Evolutionary conservation across 2,888 invertebrate species (phyloP), one percentile per base, ranked within the genome.

Genomic region (Drosophila macrospina): DNA sequence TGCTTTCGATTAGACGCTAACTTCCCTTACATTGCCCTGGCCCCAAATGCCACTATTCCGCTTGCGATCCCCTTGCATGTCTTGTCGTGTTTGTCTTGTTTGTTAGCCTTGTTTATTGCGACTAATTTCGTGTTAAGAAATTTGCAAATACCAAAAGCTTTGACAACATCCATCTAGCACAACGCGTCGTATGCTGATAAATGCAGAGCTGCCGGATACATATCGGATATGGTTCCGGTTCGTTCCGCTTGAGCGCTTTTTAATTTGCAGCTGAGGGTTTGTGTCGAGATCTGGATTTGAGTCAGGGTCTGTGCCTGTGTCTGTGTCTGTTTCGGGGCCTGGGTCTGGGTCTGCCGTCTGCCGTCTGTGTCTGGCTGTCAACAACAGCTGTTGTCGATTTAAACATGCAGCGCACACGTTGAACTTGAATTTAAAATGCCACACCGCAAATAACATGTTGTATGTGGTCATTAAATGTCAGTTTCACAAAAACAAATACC

Each of bases 51-150:
- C 36, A n/a, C n/a, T n/a, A n/a, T n/a, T n/a, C n/a, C n/a, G n/a
- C n/a, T n/a, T n/a, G n/a, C n/a, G n/a, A n/a, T n/a, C n/a, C n/a
- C n/a, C n/a, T n/a, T 28, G 10, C n/a, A n/a, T n/a, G n/a, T n/a
- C 54, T 42, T 45, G 30, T n/a, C 24, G 30, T 41, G 54, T 50
- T 69, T 47, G 51, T 20, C 68, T 80, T 74, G 79, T 85, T 70
- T 85, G 81, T 82, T 86, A 65, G 81, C 59, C 87, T 73, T 86
- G 81, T 86, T 86, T 86, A 84, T 84, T 70, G 87, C 75, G 85
- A 86, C 87, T 83, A 83, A 83, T 83, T 84, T 86, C 81, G 82
- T 83, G 87, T 84, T 86, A 84, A 86, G 86, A 86, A 82, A 82
- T 83, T 83, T 86, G 82, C 87, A 86, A 82, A 80, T 60, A 84